Percentiles rank a stretch among this genome's conserved stretches.
Evolutionary conservation across 2,797 vertebrate genomes (phyloP).

Genomic region (Channallabes apus): DNA sequence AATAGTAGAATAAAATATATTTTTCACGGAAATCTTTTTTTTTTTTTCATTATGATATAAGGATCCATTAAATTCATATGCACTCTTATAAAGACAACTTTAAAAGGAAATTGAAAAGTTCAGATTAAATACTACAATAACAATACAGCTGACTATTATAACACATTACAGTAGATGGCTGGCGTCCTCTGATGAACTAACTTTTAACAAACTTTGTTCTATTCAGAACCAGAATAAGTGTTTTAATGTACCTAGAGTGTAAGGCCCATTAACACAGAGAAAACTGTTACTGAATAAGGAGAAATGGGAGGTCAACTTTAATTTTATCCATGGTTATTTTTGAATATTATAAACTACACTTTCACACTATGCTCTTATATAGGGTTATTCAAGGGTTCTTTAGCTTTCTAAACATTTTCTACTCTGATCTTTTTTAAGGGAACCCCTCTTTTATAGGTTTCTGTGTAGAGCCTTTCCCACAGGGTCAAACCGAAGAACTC

Average conservation of each 20-base stretch:
- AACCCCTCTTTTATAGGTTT: slow-evolving; percentile 18
- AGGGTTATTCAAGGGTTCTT: slow-evolving; percentile 2
- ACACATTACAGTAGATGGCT: not conserved
- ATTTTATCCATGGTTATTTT: slow-evolving; percentile 26
- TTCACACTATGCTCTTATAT: not conserved
- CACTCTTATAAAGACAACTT: not conserved
- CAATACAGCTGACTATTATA: not conserved
- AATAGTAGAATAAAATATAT: not conserved
- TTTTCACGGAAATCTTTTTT: not conserved
- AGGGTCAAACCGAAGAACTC: slow-evolving; percentile 13
- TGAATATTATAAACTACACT: not conserved
- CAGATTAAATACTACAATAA: not conserved
- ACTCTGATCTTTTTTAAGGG: not conserved
- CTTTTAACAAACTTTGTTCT: not conserved
- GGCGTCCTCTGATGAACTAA: not conserved
- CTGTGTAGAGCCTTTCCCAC: slow-evolving; percentile 3
- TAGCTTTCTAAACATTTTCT: slow-evolving; percentile 4
- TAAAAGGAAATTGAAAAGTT: not conserved
- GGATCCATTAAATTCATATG: not conserved
- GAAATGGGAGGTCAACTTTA: slow-evolving; percentile 4
- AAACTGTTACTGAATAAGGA: not conserved
- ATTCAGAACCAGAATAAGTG: not conserved
- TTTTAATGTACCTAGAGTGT: not conserved
- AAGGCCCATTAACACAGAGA: not conserved
- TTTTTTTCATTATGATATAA: not conserved